phyloP scores from a whole-genome alignment of 2,113 vertebrate genomes.

The Pseudopodoces humilis region DNA sequence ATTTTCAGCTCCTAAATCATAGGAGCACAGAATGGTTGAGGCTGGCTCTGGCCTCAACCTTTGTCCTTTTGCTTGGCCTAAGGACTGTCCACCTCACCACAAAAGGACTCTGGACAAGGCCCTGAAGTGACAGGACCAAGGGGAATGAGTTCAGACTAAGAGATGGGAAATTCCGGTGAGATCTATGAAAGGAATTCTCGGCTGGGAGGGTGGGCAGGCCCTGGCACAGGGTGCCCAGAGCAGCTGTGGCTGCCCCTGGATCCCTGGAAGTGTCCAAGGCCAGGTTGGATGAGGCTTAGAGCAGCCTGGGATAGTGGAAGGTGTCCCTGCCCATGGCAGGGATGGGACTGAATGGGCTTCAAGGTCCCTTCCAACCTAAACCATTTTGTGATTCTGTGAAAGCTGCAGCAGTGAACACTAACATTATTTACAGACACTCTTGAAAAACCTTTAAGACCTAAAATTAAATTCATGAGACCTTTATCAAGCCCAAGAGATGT shows the following conservation, averaged over 20 bases:
- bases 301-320: neutral
- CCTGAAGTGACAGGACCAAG: neutral
- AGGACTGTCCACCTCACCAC: neutral
- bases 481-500: neutral
- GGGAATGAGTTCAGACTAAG: neutral
- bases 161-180: neutral
- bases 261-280: neutral
- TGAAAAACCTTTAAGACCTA: neutral
- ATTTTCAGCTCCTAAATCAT: neutral
- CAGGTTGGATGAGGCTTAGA: neutral
- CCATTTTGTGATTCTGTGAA: neutral
- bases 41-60: neutral
- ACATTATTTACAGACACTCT: neutral
- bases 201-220: accelerated
- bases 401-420: neutral
- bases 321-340: neutral
- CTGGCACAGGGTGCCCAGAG: neutral
- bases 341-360: neutral
- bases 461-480: neutral
- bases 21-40: accelerated
- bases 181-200: neutral
- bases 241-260: neutral
- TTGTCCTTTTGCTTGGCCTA: neutral
- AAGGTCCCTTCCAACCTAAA: neutral
- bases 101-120: neutral